Evolutionary conservation across 2,888 invertebrate species (phyloP).

Genomic region (Pharmacophagus antenor): DNA sequence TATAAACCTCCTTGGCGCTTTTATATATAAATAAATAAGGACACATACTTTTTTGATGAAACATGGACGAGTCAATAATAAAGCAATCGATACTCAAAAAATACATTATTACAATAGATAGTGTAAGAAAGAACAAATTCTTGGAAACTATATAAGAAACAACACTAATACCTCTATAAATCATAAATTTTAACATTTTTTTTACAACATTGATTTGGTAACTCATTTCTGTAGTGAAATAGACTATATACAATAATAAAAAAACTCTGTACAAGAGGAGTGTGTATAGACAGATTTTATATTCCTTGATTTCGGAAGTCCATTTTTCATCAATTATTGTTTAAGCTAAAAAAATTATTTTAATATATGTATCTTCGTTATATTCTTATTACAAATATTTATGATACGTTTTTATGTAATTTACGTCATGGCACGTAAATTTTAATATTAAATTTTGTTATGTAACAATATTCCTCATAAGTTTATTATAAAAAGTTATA

Average conservation of each 20-base stretch:
- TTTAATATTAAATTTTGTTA: constrained; percentile 15
- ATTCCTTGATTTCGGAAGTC: no score
- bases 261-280: background rate
- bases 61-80: background rate
- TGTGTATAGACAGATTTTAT: no score
- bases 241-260: no score
- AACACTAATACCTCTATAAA: background rate
- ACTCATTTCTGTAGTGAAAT: no score
- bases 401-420: background rate
- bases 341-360: background rate
- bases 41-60: background rate
- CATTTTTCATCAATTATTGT: background rate
- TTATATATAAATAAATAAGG: background rate
- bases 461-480: constrained; percentile 18
- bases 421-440: background rate
- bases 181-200: background rate
- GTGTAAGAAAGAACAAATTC: background rate
- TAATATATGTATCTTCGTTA: background rate
- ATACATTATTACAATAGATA: background rate
- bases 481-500: constrained; percentile 33
- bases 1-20: background rate
- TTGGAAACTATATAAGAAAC: background rate
- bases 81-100: background rate
- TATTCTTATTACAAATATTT: constrained; percentile 1
- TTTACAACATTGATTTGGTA: background rate